Conservation (phyloP, 2,113 vertebrate genomes). For the Benitochromis conjunctus region DNA sequence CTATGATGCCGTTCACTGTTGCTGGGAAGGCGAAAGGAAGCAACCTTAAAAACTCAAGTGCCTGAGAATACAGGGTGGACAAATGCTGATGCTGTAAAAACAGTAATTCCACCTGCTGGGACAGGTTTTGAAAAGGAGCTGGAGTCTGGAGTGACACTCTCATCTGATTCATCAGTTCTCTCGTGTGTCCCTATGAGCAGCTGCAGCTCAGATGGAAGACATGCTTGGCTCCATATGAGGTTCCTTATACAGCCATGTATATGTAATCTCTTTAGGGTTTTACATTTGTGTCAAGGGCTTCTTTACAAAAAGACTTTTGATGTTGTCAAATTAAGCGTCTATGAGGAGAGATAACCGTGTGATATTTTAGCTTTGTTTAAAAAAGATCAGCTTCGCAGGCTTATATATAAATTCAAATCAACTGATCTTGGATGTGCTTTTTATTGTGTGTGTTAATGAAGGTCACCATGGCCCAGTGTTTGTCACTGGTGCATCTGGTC, state of each 20-base stretch:
- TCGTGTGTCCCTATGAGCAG: not conserved
- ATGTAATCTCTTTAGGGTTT: not conserved
- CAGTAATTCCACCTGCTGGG: not conserved
- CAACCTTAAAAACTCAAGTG: not conserved
- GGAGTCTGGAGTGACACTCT: not conserved
- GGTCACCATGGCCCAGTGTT: constrained; percentile 24
- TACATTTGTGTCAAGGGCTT: not conserved
- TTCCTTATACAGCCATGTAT: not conserved
- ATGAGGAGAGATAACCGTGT: not conserved
- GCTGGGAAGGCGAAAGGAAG: not conserved
- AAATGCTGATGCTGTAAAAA: not conserved
- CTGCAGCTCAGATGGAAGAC: not conserved
- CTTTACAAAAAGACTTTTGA: not conserved
- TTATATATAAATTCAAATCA: not conserved
- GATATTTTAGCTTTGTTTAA: not conserved
- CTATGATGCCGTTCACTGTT: not conserved
- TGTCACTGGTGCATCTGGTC: constrained; percentile 3
- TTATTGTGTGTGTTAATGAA: not conserved
- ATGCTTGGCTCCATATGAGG: not conserved
- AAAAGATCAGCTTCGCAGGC: not conserved
- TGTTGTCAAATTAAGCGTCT: not conserved
- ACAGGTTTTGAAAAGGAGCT: not conserved
- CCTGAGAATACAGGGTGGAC: not conserved
- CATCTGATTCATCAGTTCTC: not conserved
- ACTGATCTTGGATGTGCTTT: not conserved